phyloP scores from a whole-genome alignment of 2,888 invertebrate genomes.

The Spodoptera littoralis region DNA sequence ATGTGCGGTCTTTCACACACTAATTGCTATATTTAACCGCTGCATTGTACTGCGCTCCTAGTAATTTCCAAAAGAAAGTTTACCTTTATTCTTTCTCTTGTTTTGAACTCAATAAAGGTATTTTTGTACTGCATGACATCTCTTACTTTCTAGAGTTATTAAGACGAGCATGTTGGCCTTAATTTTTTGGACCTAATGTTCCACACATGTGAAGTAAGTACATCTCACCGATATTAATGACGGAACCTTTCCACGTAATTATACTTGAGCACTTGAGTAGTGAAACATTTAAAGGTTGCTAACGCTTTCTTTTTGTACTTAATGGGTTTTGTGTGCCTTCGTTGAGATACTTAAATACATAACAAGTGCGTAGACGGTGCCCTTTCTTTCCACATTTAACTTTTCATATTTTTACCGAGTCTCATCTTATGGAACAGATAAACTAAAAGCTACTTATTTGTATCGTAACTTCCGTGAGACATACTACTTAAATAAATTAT shows the following conservation, averaged over 20 bases:
- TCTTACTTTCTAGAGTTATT: conserved; percentile 41
- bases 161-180: conserved; percentile 26
- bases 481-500: too few species aligned
- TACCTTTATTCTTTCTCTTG: conserved; percentile 35
- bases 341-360: neutral
- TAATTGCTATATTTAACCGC: conserved; percentile 50
- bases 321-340: neutral
- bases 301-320: conserved; percentile 27
- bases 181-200: conserved; percentile 27
- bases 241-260: conserved; percentile 12
- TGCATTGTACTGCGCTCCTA: conserved; percentile 50
- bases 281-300: conserved; percentile 11
- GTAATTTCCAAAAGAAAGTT: conserved; percentile 53
- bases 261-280: conserved; percentile 1
- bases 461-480: too few species aligned
- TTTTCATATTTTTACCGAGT: too few species aligned
- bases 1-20: conserved; percentile 55
- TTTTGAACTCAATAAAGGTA: conserved; percentile 27
- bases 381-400: too few species aligned
- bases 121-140: conserved; percentile 36
- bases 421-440: too few species aligned
- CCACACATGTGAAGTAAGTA: neutral
- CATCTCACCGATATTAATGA: conserved; percentile 31
- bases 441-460: too few species aligned
- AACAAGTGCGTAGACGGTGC: too few species aligned